A percentile compares a stretch with the other conserved stretches of the same genome.
Conservation (phyloP, 2,888 invertebrate genomes). For the Prosopocoilus inquinatus region DNA sequence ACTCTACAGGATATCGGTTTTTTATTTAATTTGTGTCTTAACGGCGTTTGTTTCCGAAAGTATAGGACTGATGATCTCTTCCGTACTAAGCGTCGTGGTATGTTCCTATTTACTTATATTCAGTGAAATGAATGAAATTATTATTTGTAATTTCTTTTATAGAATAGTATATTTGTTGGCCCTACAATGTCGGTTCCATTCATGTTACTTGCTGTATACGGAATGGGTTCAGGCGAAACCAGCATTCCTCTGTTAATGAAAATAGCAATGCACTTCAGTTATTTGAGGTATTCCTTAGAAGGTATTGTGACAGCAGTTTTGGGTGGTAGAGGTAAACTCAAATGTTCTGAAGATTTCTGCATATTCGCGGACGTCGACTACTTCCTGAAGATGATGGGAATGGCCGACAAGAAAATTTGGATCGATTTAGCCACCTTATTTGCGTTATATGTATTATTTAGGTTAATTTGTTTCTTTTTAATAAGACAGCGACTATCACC, state of each 20-base stretch:
- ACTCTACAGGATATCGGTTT: conserved; percentile 62
- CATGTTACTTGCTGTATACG: conserved; percentile 82
- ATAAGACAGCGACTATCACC: conserved; percentile 70
- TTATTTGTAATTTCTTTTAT: conserved; percentile 34
- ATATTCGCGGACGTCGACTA: conserved; percentile 72
- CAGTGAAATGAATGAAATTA: neutral
- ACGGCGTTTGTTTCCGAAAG: conserved; percentile 77
- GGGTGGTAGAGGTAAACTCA: conserved; percentile 67
- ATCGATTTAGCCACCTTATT: conserved; percentile 64
- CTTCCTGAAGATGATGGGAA: conserved; percentile 72
- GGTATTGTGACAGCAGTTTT: conserved; percentile 79
- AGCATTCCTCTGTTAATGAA: conserved; percentile 73
- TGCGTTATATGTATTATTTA: conserved; percentile 62
- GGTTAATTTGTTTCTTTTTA: conserved; percentile 68
- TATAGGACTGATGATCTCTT: conserved; percentile 72
- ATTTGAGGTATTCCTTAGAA: conserved; percentile 66
- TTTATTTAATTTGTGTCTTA: conserved; percentile 67
- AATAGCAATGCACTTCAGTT: conserved; percentile 79
- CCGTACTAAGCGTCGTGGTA: conserved; percentile 74
- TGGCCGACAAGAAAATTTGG: conserved; percentile 69
- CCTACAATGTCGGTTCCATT: conserved; percentile 84
- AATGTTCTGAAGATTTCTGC: conserved; percentile 75
- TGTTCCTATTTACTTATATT: conserved; percentile 45
- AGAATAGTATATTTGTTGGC: conserved; percentile 89
- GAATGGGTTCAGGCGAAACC: conserved; percentile 74